Percentiles rank a stretch among this genome's conserved stretches.
These are phyloP conservation scores for Philopedon plagiatum DNA, from an alignment of 2,888 invertebrate species.

Conservation along the genomic window DNA sequence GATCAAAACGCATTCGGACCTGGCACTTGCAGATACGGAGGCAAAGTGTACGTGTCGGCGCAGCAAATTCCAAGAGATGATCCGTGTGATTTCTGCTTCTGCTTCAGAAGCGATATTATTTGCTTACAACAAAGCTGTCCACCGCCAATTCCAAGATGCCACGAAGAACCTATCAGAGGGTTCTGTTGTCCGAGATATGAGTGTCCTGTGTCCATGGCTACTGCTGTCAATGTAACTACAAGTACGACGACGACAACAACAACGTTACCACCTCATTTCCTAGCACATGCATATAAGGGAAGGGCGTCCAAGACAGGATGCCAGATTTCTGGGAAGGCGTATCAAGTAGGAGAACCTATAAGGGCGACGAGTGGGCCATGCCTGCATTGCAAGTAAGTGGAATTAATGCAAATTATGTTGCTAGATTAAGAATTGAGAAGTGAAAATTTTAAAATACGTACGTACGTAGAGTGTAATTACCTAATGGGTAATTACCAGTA, in stretches of 20 bases:
- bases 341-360: conserved; percentile 88
- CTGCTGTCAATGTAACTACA: conserved; percentile 86
- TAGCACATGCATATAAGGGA: conserved; percentile 84
- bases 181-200: conserved; percentile 97
- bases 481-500: too few relatives aligned
- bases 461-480: too few relatives aligned
- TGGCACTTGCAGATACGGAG: conserved; percentile 92
- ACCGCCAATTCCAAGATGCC: conserved; percentile 92
- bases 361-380: conserved; percentile 92
- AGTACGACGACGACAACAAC: conserved; percentile 90
- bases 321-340: conserved; percentile 87
- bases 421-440: too few relatives aligned
- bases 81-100: conserved; percentile 97
- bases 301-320: conserved; percentile 85
- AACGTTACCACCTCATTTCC: conserved; percentile 87
- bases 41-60: conserved; percentile 93
- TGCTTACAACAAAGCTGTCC: conserved; percentile 96
- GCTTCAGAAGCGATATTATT: conserved; percentile 95
- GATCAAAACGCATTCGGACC: conserved; percentile 86
- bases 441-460: too few relatives aligned
- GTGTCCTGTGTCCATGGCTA: conserved; percentile 92
- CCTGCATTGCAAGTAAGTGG: conserved; percentile 93
- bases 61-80: conserved; percentile 96
- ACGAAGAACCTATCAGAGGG: conserved; percentile 92
- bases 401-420: too few relatives aligned